Conservation (phyloP, 2,113 vertebrate genomes). For the Alectura lathami region DNA sequence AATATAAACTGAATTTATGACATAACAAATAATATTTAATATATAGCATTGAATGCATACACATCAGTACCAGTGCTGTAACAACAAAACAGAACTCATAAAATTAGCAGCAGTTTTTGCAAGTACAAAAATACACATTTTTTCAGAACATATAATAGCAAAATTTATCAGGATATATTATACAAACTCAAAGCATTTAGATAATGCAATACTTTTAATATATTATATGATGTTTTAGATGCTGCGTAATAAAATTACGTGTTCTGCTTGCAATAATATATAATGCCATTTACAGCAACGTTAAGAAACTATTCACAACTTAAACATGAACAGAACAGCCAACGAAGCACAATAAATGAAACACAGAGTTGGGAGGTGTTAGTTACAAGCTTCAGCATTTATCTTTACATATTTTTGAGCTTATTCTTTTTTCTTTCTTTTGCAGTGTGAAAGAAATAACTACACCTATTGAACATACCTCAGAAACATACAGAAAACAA, state of each 20-base stretch:
- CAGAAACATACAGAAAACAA: slow-evolving; percentile 62
- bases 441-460: slow-evolving; percentile 45
- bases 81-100: slow-evolving; percentile 79
- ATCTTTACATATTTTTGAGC: slow-evolving; percentile 40
- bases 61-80: slow-evolving; percentile 76
- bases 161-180: slow-evolving; percentile 85
- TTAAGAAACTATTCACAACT: slow-evolving; percentile 79
- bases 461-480: slow-evolving; percentile 24
- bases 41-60: slow-evolving; percentile 76
- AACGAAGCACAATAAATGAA: slow-evolving; percentile 58
- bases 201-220: slow-evolving; percentile 80
- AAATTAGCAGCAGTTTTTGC: slow-evolving; percentile 89
- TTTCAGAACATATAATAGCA: slow-evolving; percentile 84
- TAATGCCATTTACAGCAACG: slow-evolving; percentile 74
- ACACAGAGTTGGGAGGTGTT: slow-evolving; percentile 26
- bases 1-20: slow-evolving; percentile 30
- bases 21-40: slow-evolving; percentile 77
- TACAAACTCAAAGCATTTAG: slow-evolving; percentile 89
- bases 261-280: slow-evolving; percentile 73
- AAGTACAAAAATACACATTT: slow-evolving; percentile 97
- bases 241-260: slow-evolving; percentile 73
- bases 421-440: slow-evolving; percentile 11
- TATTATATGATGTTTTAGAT: slow-evolving; percentile 76
- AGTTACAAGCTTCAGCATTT: slow-evolving; percentile 46
- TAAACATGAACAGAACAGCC: slow-evolving; percentile 63